Percentiles rank a stretch among this genome's conserved stretches.
Conservation (phyloP, 2,113 vertebrate species). For the Chamaetylas fuelleborni region DNA sequence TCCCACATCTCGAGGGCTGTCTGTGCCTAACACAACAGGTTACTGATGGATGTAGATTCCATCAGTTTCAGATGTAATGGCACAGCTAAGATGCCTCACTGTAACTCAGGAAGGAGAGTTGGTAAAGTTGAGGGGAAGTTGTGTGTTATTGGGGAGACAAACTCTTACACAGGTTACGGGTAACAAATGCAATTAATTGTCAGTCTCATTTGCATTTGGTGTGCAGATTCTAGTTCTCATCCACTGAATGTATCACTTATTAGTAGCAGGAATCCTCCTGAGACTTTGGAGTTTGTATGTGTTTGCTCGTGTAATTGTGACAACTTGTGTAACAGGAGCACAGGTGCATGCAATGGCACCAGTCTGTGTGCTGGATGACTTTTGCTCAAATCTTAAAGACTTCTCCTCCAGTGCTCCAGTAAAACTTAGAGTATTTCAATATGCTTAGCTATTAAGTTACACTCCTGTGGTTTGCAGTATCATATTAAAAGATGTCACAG, state of each 20-base stretch:
- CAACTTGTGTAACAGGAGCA: neutral
- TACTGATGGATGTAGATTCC: neutral
- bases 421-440: neutral
- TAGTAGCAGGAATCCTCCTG: neutral
- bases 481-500: conserved; percentile 41
- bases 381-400: neutral
- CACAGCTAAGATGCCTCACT: neutral
- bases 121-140: neutral
- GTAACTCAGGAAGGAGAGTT: neutral
- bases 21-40: neutral
- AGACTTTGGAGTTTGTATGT: neutral
- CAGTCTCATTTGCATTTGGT: neutral
- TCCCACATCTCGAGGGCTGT: neutral
- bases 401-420: neutral
- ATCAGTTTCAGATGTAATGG: neutral
- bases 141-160: neutral
- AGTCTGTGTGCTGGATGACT: neutral
- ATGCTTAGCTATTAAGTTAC: neutral
- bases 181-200: neutral
- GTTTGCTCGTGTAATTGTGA: neutral
- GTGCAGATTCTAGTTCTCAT: neutral
- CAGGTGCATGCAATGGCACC: neutral
- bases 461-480: neutral
- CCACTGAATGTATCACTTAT: neutral
- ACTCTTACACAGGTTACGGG: neutral